Evolutionary conservation across 1,140 invertebrate genomes (phyloP), one percentile per base, ranked within the genome.

Genomic region (Leptoteleia sp.): DNA sequence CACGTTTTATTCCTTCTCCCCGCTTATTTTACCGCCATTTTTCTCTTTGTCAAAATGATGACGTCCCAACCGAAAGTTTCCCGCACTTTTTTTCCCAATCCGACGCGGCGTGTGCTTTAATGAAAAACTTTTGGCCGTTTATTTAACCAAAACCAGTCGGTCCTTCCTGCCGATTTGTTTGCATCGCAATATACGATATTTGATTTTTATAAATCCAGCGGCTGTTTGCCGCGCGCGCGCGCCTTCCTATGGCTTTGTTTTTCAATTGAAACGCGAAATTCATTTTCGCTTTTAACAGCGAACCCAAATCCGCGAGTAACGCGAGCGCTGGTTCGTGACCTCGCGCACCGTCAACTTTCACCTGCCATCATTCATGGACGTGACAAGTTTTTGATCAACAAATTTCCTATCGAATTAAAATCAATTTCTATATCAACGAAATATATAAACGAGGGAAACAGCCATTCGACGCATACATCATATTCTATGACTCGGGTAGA

Each of bases 111-210:
- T n/a, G n/a, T n/a, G 25, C 13, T 47, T 31, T 47, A 31, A 47
- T 31, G 43, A 47, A 47, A 47, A 31, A 42, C 15, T 42, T 42
- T 47, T 42, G 29, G 5, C n/a, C 42, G 22, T 16, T 31, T 31
- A 31, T 31, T 31, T 31, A 47, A 31, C 35, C 12, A 37, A 37
- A 37, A 15, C 12, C 12, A 15, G 35, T 7, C 35, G 35, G 17
- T 45, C 27, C 35, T 1, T 3, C 3, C 16, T 3, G n/a, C 16
- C 42, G 9, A 45, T 45, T 27, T 13, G 9, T 5, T 27, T 45
- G 17, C 9, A 13, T 6, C 11, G 42, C 22, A 27, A 45, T 25
- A 27, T n/a, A 15, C 42, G 22, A 45, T 12, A 45, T 12, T 45
- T 13, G 19, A 25, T 13, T 45, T 45, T 25, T 45, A 17, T 33